Evolutionary conservation across 2,113 vertebrate species (phyloP).

Genomic region (Eurypyga helias): DNA sequence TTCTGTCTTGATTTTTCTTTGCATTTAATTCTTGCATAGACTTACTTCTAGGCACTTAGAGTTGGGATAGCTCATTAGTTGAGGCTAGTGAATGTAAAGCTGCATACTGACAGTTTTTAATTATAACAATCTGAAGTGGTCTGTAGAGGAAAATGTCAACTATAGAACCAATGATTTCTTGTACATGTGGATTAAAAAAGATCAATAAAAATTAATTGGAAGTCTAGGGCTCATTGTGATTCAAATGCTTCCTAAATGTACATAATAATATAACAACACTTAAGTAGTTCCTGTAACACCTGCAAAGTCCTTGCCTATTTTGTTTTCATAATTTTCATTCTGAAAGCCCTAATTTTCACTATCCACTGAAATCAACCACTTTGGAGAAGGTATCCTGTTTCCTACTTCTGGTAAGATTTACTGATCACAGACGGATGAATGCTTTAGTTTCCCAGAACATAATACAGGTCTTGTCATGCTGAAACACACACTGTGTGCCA

Average conservation of each 20-base stretch:
- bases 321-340: background rate
- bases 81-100: background rate
- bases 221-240: background rate
- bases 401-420: background rate
- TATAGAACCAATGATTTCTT: background rate
- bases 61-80: background rate
- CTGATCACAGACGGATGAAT: background rate
- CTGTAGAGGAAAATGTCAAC: background rate
- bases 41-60: background rate
- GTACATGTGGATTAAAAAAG: background rate
- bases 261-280: background rate
- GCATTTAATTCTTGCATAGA: background rate
- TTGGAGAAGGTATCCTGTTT: background rate
- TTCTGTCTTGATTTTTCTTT: background rate
- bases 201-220: background rate
- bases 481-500: background rate
- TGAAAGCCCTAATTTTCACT: background rate
- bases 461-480: background rate
- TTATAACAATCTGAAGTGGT: background rate
- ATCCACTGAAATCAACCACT: background rate
- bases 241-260: background rate
- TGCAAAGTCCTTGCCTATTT: background rate
- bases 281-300: background rate
- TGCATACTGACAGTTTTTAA: background rate
- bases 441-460: background rate